Evolutionary conservation across 1,140 invertebrate species (phyloP).

Genomic region (Brachionus sp.): DNA sequence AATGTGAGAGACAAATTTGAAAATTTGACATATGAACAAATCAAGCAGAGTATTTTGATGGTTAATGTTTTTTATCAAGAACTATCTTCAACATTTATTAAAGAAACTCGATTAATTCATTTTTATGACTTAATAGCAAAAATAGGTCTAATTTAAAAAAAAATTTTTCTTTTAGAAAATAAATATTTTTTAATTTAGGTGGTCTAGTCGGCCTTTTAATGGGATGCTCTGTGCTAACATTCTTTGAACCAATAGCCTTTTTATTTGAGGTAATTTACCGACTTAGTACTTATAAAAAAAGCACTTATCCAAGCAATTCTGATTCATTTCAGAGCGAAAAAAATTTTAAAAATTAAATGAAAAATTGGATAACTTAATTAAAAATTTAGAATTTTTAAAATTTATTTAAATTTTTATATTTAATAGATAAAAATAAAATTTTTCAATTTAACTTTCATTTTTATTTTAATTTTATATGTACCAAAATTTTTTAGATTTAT

Average conservation of each 20-base stretch:
- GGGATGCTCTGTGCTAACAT: not conserved
- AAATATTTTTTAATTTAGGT: not conserved
- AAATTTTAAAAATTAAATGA: no score
- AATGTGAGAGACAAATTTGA: not conserved
- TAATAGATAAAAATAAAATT: no score
- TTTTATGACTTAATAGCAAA: not conserved
- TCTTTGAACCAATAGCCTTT: not conserved
- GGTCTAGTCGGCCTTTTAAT: not conserved
- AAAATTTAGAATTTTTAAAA: no score
- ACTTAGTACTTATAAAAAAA: not conserved
- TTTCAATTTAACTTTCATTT: no score
- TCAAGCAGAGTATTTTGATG: conserved; percentile 7
- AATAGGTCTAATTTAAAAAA: not conserved
- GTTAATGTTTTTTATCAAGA: conserved; percentile 9
- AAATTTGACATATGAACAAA: not conserved
- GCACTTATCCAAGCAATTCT: no score
- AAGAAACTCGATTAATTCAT: not conserved
- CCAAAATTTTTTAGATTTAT: no score
- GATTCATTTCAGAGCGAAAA: no score
- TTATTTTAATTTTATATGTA: no score
- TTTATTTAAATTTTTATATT: no score
- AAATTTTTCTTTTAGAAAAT: not conserved
- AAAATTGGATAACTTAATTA: no score
- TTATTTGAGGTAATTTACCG: not conserved
- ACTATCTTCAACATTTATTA: not conserved